Evolutionary conservation across 2,888 invertebrate genomes (phyloP).

Genomic region (Stegana nigrithorax): DNA sequence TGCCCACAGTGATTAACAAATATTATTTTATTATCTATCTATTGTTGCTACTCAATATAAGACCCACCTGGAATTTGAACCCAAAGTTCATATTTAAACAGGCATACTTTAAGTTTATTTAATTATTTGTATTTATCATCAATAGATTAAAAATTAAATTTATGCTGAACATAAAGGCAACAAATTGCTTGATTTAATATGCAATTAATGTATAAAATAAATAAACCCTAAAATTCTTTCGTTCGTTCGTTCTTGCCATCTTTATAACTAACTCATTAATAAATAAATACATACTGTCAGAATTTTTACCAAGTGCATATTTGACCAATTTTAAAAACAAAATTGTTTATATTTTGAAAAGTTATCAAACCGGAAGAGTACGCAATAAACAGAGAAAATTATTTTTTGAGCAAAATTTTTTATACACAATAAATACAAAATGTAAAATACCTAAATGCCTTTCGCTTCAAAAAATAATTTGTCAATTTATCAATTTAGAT

Average conservation of each 20-base stretch:
- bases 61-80: no score
- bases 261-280: constrained; percentile 7
- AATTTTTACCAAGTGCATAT: background rate
- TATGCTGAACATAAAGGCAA: constrained; percentile 30
- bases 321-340: constrained; percentile 2
- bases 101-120: constrained; percentile 4
- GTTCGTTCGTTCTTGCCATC: background rate
- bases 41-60: no score
- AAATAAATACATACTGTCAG: constrained; percentile 14
- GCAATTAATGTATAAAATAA: constrained; percentile 39
- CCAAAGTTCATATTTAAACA: no score
- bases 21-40: no score
- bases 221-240: constrained; percentile 16
- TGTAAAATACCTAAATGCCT: constrained; percentile 52
- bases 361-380: background rate
- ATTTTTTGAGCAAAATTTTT: constrained; percentile 52
- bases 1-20: no score
- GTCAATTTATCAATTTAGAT: constrained; percentile 43
- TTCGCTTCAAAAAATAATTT: constrained; percentile 60
- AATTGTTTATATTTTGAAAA: background rate
- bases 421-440: constrained; percentile 36
- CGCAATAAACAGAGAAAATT: constrained; percentile 34
- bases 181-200: constrained; percentile 39
- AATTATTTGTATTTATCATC: constrained; percentile 24
- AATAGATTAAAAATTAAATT: constrained; percentile 25